Evolutionary conservation across 1,140 invertebrate species (phyloP).

Genomic region (Heterodera carotae): DNA sequence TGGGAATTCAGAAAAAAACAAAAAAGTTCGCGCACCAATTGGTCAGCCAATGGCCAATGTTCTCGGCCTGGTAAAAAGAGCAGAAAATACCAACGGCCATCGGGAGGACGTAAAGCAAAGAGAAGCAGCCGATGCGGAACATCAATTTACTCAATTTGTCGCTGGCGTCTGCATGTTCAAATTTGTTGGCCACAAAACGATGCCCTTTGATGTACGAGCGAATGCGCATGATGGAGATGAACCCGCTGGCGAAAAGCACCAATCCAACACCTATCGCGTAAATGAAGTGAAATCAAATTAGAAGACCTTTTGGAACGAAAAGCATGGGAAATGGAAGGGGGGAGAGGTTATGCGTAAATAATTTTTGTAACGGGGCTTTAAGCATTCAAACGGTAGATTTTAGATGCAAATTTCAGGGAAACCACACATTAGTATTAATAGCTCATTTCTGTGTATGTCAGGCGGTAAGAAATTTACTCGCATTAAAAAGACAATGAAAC

Average conservation of each 20-base stretch:
- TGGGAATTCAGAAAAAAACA: not conserved
- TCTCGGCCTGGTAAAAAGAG: slow-evolving; percentile 70
- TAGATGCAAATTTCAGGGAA: too few relatives aligned
- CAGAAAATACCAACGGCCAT: slow-evolving; percentile 88
- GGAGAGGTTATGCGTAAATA: too few relatives aligned
- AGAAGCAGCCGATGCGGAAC: slow-evolving; percentile 92
- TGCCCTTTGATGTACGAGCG: slow-evolving; percentile 58
- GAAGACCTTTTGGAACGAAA: too few relatives aligned
- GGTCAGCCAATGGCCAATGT: slow-evolving; percentile 53
- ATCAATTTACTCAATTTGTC: slow-evolving; percentile 95
- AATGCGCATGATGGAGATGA: slow-evolving; percentile 67
- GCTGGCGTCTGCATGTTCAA: slow-evolving; percentile 68
- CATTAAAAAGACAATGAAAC: too few relatives aligned
- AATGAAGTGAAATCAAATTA: slow-evolving; percentile 29
- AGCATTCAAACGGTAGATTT: too few relatives aligned
- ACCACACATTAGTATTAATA: too few relatives aligned
- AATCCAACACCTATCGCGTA: slow-evolving; percentile 64
- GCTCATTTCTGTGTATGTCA: too few relatives aligned
- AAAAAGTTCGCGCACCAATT: slow-evolving; percentile 36
- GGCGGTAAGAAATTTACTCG: too few relatives aligned
- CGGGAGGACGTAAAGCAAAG: slow-evolving; percentile 89
- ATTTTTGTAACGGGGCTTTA: too few relatives aligned
- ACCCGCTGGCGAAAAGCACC: slow-evolving; percentile 67
- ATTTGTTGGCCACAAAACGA: slow-evolving; percentile 36
- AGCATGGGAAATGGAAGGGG: not conserved